phyloP scores from a whole-genome alignment of 2,113 vertebrate genomes.

The Orcinus orca region DNA sequence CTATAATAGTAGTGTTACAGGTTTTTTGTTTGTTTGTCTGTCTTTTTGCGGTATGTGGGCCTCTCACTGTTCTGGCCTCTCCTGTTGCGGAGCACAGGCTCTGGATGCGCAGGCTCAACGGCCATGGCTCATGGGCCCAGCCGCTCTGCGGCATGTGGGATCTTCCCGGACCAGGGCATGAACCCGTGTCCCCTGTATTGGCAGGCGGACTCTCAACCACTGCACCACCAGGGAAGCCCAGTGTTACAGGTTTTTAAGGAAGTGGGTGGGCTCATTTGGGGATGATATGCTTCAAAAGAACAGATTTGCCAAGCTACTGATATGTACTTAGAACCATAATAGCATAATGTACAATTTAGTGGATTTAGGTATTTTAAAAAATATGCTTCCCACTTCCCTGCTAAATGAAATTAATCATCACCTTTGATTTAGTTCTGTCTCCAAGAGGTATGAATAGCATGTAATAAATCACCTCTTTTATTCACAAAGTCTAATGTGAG shows the following conservation, averaged over 20 bases:
- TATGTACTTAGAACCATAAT: constrained; percentile 1
- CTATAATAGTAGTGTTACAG: not conserved
- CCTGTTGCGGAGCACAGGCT: no score
- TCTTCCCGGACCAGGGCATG: no score
- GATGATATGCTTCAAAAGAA: constrained; percentile 25
- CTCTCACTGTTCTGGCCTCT: no score
- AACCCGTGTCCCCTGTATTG: no score
- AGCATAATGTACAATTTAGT: constrained; percentile 14
- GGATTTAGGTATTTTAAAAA: constrained; percentile 35
- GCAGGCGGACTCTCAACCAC: no score
- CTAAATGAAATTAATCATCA: constrained; percentile 58
- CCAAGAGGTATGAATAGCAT: not conserved
- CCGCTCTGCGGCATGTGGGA: no score
- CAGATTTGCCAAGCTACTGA: not conserved
- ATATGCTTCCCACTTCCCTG: constrained; percentile 18
- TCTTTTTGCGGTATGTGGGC: no score
- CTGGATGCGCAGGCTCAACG: no score
- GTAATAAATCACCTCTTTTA: constrained; percentile 9
- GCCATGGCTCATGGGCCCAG: no score
- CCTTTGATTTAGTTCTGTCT: constrained; percentile 50
- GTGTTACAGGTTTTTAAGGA: constrained; percentile 24
- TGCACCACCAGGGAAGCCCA: not conserved
- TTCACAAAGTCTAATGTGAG: constrained; percentile 4
- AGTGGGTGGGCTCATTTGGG: not conserved
- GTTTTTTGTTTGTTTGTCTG: not conserved